A percentile compares a stretch with the other conserved stretches of the same genome.
Evolutionary conservation across 2,888 invertebrate genomes (phyloP).

Genomic region (Noctua janthina): DNA sequence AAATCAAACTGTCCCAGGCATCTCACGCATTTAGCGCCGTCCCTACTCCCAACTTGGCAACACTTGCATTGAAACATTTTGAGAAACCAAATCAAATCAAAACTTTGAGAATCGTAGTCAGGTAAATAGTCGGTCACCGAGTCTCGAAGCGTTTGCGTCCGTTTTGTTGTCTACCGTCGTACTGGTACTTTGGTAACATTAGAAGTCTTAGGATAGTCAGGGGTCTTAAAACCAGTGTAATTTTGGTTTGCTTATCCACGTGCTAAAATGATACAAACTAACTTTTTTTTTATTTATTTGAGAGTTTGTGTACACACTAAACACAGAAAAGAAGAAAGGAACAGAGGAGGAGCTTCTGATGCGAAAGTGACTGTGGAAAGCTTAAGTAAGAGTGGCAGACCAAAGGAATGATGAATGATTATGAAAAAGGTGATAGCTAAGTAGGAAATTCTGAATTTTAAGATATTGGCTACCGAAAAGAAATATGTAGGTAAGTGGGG

Average conservation of each 20-base stretch:
- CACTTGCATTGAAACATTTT: slow-evolving; percentile 3
- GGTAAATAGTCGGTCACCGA: neutral
- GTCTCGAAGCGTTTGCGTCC: neutral
- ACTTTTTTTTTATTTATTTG: neutral
- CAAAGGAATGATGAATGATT: neutral
- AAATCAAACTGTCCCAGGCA: neutral
- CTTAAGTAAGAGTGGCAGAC: neutral
- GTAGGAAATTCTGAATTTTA: neutral
- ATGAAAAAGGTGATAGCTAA: neutral
- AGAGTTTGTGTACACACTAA: neutral
- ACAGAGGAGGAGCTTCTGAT: neutral
- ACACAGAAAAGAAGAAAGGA: neutral
- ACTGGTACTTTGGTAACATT: neutral
- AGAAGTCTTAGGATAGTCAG: neutral
- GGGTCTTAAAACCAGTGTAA: neutral
- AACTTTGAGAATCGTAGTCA: neutral
- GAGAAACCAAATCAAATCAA: too few species aligned
- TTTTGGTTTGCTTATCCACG: neutral
- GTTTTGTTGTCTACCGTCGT: neutral
- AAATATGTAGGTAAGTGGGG: neutral
- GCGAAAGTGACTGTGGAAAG: neutral
- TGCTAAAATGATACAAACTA: neutral
- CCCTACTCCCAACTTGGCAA: neutral
- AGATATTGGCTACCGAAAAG: neutral
- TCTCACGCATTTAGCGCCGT: slow-evolving; percentile 6